Evolutionary conservation across 2,888 invertebrate species (phyloP), one percentile per base, ranked within the genome.

Genomic region (Sphaerophoria taeniata): DNA sequence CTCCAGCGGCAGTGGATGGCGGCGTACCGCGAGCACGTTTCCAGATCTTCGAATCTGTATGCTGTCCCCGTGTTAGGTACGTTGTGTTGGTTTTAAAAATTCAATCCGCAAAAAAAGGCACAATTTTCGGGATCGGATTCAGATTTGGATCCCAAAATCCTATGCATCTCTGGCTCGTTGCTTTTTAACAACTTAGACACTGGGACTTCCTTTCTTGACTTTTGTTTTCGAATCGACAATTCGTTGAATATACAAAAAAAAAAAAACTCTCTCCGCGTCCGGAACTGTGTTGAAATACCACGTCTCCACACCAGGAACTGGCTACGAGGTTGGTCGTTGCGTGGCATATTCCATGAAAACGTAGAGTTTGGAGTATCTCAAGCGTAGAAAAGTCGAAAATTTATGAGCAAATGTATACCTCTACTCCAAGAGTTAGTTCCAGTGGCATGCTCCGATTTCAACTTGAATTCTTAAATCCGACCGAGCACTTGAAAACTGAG

Each of bases 361-460:
- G 34, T 16, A 34, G 34, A 51, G 12, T 9, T 47, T 9, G 39
- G 72, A 56, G 45, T 71, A 81, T 76, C 72, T 81, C 76, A 81
- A 77, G 85, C 85, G 85, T 77, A 60, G 80, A 77, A 77, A 85
- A 73, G 76, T 77, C 76, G 69, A 33, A 11, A 85, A 81, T 85
- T 85, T 85, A 85, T 85, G 76, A 63, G 61, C 67, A 16, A 70
- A 4, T 36, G 9, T n/a, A 43, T 60, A 0, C 39, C 11, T 6
- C 11, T 43, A 9, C 6, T 9, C 33, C 51, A 34, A 49, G 58
- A 58, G 72, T 72, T 69, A 16, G 67, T 76, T 76, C 16, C 36
- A 55, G 43, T 69, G 61, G 24, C 60, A 58, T 39, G 53, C 79
- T 34, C 47, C 14, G 24, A 16, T 34, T 34, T 14, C 14, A 11